phyloP scores from a whole-genome alignment of 2,888 invertebrate genomes.

The Lepidonotus clava region DNA sequence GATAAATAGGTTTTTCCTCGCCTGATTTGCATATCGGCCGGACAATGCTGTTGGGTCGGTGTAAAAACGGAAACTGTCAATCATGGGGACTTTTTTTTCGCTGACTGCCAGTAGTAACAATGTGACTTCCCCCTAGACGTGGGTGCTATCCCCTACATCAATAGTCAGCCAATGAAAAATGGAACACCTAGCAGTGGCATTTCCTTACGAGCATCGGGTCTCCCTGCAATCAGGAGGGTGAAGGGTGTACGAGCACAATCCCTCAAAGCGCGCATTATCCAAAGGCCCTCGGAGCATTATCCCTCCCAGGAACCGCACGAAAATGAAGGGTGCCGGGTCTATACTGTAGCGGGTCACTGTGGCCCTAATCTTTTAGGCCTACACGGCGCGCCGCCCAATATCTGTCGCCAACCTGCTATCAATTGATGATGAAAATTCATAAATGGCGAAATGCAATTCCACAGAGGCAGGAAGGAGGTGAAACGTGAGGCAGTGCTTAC shows the following conservation, averaged over 20 bases:
- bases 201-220: background rate
- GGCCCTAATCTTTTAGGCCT: too few species aligned
- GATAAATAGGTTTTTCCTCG: background rate
- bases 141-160: slow-evolving; percentile 18
- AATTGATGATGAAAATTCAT: too few species aligned
- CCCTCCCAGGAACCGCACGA: too few species aligned
- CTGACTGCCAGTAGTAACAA: slow-evolving; percentile 25
- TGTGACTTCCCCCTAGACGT: background rate
- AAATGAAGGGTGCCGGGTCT: too few species aligned
- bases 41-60: slow-evolving; percentile 1
- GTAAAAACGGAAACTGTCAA: slow-evolving; percentile 42
- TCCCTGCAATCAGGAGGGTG: background rate
- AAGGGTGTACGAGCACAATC: background rate
- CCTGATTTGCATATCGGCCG: slow-evolving; percentile 5
- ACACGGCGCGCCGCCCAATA: too few species aligned
- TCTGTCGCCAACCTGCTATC: too few species aligned
- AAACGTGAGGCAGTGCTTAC: too few species aligned
- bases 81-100: background rate
- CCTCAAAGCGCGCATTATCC: background rate
- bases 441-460: too few species aligned
- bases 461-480: too few species aligned
- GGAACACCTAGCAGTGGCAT: background rate
- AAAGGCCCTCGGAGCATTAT: background rate
- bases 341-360: too few species aligned
- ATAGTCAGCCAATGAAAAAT: slow-evolving; percentile 30